phyloP scores from a whole-genome alignment of 2,797 vertebrate species.

The Phrynocephalus guinanensis region DNA sequence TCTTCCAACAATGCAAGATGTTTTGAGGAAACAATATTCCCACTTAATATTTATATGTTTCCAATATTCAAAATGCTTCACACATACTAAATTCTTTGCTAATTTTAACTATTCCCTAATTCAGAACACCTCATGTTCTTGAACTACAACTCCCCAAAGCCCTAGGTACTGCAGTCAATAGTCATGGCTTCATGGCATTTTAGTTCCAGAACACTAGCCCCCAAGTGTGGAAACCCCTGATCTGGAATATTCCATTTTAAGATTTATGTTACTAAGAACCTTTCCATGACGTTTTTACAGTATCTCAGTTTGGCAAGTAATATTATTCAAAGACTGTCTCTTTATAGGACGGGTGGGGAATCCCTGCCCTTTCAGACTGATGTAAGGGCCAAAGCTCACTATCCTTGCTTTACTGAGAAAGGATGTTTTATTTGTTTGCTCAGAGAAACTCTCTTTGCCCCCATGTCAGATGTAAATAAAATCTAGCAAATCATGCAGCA shows the following conservation, averaged over 20 bases:
- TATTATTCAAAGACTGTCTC: background rate
- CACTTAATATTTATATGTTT: background rate
- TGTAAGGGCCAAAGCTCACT: background rate
- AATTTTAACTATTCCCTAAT: background rate
- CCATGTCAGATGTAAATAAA: background rate
- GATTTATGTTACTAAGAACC: background rate
- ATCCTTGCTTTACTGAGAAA: background rate
- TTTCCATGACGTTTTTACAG: background rate
- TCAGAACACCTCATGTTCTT: too few species aligned
- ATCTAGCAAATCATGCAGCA: background rate
- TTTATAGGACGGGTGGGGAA: background rate
- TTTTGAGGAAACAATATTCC: background rate
- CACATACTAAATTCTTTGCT: background rate
- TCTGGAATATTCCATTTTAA: constrained; percentile 14
- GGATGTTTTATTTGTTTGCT: constrained; percentile 36
- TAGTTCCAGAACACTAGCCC: too few species aligned
- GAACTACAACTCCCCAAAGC: too few species aligned
- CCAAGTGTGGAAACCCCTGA: background rate
- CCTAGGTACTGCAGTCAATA: too few species aligned
- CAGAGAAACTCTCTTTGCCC: constrained; percentile 36
- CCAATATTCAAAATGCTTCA: background rate
- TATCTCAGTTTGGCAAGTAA: background rate
- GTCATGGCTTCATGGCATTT: too few species aligned
- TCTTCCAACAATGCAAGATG: background rate
- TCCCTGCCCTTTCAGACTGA: background rate